Evolutionary conservation across 2,888 invertebrate genomes (phyloP).

Genomic region (Lithophane semibrunnea): DNA sequence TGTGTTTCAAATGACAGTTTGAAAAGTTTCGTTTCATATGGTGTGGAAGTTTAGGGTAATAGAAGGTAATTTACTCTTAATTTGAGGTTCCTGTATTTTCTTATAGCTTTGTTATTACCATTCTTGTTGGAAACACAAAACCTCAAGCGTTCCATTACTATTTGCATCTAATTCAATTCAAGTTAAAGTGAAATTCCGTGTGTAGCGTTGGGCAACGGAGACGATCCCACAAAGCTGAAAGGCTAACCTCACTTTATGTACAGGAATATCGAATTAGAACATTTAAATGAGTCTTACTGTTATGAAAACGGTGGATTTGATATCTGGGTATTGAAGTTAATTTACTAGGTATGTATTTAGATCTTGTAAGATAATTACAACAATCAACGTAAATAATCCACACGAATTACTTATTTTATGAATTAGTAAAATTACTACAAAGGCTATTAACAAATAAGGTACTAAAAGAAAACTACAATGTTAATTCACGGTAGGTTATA

Average conservation of each 20-base stretch:
- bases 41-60: conserved; percentile 51
- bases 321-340: background rate
- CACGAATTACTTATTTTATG: background rate
- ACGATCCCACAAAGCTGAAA: conserved; percentile 36
- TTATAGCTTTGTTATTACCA: conserved; percentile 33
- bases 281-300: conserved; percentile 11
- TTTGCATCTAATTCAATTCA: conserved; percentile 42
- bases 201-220: conserved; percentile 41
- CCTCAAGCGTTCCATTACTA: conserved; percentile 35
- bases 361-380: background rate
- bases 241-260: conserved; percentile 18
- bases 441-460: background rate
- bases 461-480: background rate
- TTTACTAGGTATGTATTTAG: background rate
- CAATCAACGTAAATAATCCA: background rate
- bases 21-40: conserved; percentile 54
- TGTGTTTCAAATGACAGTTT: conserved; percentile 66
- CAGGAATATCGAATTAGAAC: conserved; percentile 21
- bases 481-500: background rate
- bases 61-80: conserved; percentile 52
- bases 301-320: conserved; percentile 1
- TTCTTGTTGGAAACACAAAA: conserved; percentile 36
- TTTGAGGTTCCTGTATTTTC: conserved; percentile 52
- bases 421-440: background rate
- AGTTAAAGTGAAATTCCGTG: conserved; percentile 54